Percentiles rank a stretch among this genome's conserved stretches.
phyloP scores from a whole-genome alignment of 2,888 invertebrate genomes.

The Hemithea aestivaria region DNA sequence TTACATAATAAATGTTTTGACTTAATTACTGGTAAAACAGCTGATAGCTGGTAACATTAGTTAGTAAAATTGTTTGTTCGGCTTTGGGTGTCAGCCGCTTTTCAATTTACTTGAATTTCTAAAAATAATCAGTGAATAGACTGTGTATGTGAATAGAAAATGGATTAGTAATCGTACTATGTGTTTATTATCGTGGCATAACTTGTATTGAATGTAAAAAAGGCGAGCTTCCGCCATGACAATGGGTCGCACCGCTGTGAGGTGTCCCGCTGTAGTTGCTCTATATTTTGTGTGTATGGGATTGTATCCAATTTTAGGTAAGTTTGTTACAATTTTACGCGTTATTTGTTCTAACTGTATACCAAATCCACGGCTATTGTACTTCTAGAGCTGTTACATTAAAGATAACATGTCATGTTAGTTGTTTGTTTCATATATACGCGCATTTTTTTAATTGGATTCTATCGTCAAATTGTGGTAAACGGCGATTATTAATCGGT shows the following conservation, averaged over 20 bases:
- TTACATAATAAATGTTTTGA: too few species aligned
- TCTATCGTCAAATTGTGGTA: conserved; percentile 37
- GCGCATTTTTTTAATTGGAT: conserved; percentile 40
- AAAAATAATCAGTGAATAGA: conserved; percentile 58
- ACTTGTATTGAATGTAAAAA: conserved; percentile 56
- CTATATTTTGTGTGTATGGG: conserved; percentile 69
- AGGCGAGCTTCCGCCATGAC: conserved; percentile 71
- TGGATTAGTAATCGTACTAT: conserved; percentile 61
- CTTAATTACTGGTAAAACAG: conserved; percentile 10
- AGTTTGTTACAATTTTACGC: conserved; percentile 40
- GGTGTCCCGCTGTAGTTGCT: conserved; percentile 60
- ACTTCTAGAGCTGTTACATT: conserved; percentile 3
- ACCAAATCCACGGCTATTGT: conserved; percentile 10
- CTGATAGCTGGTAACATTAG: conserved; percentile 40
- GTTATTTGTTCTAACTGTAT: conserved; percentile 16
- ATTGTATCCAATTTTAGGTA: conserved; percentile 63
- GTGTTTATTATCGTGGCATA: conserved; percentile 49
- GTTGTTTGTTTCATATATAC: conserved; percentile 21
- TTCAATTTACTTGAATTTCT: conserved; percentile 62
- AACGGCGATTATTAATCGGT: conserved; percentile 27
- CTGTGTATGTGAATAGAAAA: conserved; percentile 55
- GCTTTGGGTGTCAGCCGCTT: conserved; percentile 76
- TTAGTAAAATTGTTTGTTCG: conserved; percentile 68
- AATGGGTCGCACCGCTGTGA: conserved; percentile 64
- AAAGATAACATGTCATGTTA: conserved; percentile 16